Percentiles rank a stretch among this genome's conserved stretches.
Evolutionary conservation across 2,113 vertebrate species (phyloP).

Genomic region (Sinocyclocheilus maitianheensis): DNA sequence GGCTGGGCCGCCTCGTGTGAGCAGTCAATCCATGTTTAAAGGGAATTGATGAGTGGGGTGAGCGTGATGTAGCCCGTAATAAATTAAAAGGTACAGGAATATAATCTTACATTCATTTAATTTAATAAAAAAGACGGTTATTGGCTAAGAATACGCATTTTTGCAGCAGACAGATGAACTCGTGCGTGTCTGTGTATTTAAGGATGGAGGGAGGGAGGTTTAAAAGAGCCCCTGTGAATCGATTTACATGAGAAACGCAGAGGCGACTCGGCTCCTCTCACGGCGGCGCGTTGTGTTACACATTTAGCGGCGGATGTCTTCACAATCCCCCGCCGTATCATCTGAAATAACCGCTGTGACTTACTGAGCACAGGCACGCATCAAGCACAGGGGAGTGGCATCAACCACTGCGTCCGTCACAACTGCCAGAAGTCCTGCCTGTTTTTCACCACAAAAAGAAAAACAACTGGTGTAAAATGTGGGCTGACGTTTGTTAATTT

Average conservation of each 20-base stretch:
- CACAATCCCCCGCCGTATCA: constrained; percentile 75
- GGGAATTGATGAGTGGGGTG: not conserved
- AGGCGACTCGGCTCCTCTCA: constrained; percentile 73
- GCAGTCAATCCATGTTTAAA: not conserved
- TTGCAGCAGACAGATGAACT: not conserved
- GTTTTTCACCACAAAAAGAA: not conserved
- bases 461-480: not conserved
- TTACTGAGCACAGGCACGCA: constrained; percentile 64
- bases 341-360: constrained; percentile 74
- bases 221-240: constrained; percentile 61
- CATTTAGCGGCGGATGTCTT: constrained; percentile 80
- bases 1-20: not conserved
- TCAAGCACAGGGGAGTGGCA: constrained; percentile 41
- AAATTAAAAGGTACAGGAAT: not conserved
- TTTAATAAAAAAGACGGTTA: not conserved
- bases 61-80: not conserved
- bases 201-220: constrained; percentile 7
- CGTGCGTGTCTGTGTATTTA: constrained; percentile 38
- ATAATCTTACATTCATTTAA: not conserved
- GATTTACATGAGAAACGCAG: constrained; percentile 79
- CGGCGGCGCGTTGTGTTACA: constrained; percentile 76
- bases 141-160: not conserved
- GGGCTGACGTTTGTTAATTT: not conserved
- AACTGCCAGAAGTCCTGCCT: not conserved
- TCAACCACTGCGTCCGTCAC: not conserved